phyloP scores from a whole-genome alignment of 2,888 invertebrate genomes.

The Linnaemya tessellans region DNA sequence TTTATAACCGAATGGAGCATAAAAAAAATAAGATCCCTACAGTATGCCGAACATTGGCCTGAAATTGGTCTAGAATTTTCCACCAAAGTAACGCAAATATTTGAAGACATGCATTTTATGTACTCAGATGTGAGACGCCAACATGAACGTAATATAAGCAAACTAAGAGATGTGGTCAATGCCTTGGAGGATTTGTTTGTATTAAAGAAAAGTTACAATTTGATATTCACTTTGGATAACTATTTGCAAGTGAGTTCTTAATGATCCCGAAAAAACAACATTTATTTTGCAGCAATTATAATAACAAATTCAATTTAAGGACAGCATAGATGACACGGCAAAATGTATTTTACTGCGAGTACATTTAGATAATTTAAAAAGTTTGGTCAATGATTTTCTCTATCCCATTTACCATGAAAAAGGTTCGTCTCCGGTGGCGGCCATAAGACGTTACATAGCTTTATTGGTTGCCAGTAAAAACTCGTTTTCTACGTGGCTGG shows the following conservation, averaged over 20 bases:
- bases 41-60: conserved; percentile 82
- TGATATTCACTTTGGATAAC: conserved; percentile 81
- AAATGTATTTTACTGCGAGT: conserved; percentile 81
- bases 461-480: conserved; percentile 79
- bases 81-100: conserved; percentile 80
- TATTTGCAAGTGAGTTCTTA: conserved; percentile 77
- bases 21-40: conserved; percentile 80
- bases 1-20: conserved; percentile 82
- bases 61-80: conserved; percentile 83
- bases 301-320: conserved; percentile 67
- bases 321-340: conserved; percentile 81
- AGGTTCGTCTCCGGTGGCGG: conserved; percentile 79
- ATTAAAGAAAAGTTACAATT: conserved; percentile 81
- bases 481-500: conserved; percentile 80
- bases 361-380: conserved; percentile 80
- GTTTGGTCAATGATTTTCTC: conserved; percentile 81
- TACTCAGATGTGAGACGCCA: conserved; percentile 82
- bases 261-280: not conserved
- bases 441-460: conserved; percentile 80
- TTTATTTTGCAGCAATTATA: not conserved
- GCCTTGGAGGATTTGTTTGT: conserved; percentile 81
- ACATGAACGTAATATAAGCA: conserved; percentile 80
- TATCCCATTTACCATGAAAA: conserved; percentile 82
- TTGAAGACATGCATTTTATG: conserved; percentile 81
- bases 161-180: conserved; percentile 79